Percentiles rank a stretch among this genome's conserved stretches.
Conservation (phyloP, 1,140 invertebrate species). For the Ceratosolen solmsi region DNA sequence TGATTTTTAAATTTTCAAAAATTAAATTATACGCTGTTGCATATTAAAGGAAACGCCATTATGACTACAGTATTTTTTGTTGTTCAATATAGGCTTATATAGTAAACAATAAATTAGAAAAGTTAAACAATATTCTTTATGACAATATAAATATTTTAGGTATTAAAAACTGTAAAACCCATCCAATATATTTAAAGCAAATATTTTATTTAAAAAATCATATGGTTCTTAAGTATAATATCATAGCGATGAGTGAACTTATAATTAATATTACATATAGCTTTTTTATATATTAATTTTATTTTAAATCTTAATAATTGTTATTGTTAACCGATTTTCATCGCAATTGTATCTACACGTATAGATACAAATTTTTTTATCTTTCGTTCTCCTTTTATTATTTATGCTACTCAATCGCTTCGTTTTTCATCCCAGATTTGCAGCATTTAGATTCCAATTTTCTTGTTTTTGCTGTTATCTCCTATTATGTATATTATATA, state of each 20-base stretch:
- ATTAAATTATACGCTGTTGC: too few species aligned
- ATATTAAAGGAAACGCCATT: too few species aligned
- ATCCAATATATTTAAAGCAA: constrained; percentile 67
- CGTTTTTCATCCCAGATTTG: constrained; percentile 36
- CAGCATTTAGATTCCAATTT: constrained; percentile 49
- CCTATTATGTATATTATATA: background rate
- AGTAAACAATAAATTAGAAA: too few species aligned
- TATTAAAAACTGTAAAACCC: too few species aligned
- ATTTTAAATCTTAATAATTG: constrained; percentile 68
- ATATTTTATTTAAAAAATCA: constrained; percentile 73
- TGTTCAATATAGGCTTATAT: too few species aligned
- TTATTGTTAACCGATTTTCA: constrained; percentile 59
- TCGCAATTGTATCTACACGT: constrained; percentile 70
- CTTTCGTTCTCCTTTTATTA: constrained; percentile 41
- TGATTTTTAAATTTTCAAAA: too few species aligned
- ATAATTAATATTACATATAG: constrained; percentile 68
- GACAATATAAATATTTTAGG: too few species aligned
- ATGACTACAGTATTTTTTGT: too few species aligned
- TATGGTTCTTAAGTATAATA: constrained; percentile 69
- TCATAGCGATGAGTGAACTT: constrained; percentile 66
- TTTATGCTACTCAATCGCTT: constrained; percentile 36
- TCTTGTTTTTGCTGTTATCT: constrained; percentile 11
- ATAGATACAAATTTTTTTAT: constrained; percentile 68
- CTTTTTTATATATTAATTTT: constrained; percentile 71
- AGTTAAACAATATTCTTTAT: too few species aligned